Evolutionary conservation across 1,140 invertebrate genomes (phyloP), one percentile per base, ranked within the genome.

Genomic region (Drosophila trapezifrons): DNA sequence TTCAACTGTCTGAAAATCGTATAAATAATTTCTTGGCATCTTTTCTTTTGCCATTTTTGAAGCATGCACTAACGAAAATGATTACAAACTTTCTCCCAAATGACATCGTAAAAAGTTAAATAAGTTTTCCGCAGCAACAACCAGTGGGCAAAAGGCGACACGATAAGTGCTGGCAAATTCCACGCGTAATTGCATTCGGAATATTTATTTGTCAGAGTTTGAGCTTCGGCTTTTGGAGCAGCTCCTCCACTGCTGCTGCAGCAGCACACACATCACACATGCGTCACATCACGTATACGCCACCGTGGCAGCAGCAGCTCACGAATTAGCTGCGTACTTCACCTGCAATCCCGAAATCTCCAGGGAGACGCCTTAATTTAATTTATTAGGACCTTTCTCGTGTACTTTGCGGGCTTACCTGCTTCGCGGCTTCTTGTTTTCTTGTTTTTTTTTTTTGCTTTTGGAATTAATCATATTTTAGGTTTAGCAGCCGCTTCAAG

Each of bases 91-190:
- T 87, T 81, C 43, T 18, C 45, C 45, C 60, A 80, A 87, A 89
- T 83, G 84, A 87, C 83, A 83, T 80, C 84, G 83, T 72, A 87
- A 84, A 82, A 87, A 89, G 72, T 89, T 83, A 89, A 87, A 89
- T 80, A 87, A 89, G 76, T 87, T 87, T 77, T 15, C 42, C 58
- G 58, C 22, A 64, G 27, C 29, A 58, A 25, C 59, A 55, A 29
- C 54, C 63, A 69, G 71, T 49, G 58, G 63, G 58, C 46, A 76
- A 79, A 79, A 17, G 27, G 49, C 60, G 81, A 59, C 52, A 69
- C 76, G 80, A 79, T 89, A 87, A 89, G 78, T 86, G 63, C 65
- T 67, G 72, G 72, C 62, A 65, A 89, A 83, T 87, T 83, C 76
- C 63, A 89, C 82, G 76, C 83, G 85, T 84, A 89, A 83, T 87